phyloP scores from a whole-genome alignment of 2,113 vertebrate genomes.

The Grallaria varia region DNA sequence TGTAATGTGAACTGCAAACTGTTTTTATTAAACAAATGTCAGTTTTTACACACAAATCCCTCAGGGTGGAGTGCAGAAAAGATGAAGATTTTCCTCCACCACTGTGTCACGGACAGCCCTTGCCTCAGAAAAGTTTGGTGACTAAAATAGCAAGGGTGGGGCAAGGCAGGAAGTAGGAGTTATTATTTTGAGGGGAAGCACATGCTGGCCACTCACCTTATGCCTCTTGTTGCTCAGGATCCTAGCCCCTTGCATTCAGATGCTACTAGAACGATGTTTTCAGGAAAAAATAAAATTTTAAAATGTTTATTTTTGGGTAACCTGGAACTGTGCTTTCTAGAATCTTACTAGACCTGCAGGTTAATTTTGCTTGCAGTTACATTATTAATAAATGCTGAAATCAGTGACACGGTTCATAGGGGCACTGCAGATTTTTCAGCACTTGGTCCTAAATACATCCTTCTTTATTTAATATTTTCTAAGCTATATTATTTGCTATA shows the following conservation, averaged over 20 bases:
- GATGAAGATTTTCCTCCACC: not conserved
- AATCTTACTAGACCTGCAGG: not conserved
- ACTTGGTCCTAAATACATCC: not conserved
- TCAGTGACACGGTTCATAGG: not conserved
- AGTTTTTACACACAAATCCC: not conserved
- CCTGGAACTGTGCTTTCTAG: not conserved
- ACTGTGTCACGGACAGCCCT: not conserved
- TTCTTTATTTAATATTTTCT: not conserved
- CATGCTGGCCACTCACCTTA: not conserved
- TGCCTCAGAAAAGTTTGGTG: not conserved
- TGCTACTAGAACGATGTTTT: not conserved
- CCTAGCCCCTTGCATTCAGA: not conserved
- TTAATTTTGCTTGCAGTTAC: not conserved
- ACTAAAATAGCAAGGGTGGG: conserved; percentile 35
- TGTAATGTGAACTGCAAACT: not conserved
- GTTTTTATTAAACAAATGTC: not conserved
- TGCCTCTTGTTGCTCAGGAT: not conserved
- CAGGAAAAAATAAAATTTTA: not conserved
- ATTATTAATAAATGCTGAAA: not conserved
- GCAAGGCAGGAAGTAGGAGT: conserved; percentile 13
- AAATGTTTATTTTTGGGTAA: not conserved
- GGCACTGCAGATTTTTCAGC: not conserved
- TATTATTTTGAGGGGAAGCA: conserved; percentile 15
- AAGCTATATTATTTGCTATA: not conserved
- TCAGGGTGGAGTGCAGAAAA: not conserved